Percentiles rank a stretch among this genome's conserved stretches.
Conservation (phyloP, 2,888 invertebrate species). For the Teleogryllus oceanicus region DNA sequence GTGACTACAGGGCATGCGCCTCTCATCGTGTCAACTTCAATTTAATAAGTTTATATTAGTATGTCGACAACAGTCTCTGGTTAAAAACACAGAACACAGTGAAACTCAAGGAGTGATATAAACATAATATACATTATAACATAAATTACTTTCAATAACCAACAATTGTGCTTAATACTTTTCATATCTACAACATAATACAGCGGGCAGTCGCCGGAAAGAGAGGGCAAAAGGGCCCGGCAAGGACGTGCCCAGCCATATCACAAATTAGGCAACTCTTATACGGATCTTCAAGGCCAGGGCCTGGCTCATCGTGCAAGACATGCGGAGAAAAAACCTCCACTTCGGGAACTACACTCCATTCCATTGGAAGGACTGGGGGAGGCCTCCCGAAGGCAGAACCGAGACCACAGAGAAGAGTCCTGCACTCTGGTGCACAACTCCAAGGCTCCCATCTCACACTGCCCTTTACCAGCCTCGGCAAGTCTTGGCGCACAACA, state of each 20-base stretch:
- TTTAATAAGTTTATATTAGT: conserved; percentile 1
- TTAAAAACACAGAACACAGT: conserved; percentile 18
- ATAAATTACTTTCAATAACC: conserved; percentile 18
- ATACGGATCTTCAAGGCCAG: not conserved
- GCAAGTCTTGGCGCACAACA: not conserved
- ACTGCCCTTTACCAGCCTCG: no score
- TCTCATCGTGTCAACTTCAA: not conserved
- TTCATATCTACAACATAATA: conserved; percentile 6
- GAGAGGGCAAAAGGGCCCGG: not conserved
- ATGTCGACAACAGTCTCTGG: not conserved
- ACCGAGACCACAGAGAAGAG: conserved; percentile 18
- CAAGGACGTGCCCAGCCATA: not conserved
- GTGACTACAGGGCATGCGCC: not conserved
- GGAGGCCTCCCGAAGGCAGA: not conserved
- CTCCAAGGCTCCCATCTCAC: no score
- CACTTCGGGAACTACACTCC: not conserved
- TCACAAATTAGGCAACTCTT: conserved; percentile 11
- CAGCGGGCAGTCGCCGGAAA: conserved; percentile 8
- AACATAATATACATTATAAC: conserved; percentile 8
- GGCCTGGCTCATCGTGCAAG: conserved; percentile 1
- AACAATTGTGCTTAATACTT: conserved; percentile 10
- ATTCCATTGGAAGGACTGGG: not conserved
- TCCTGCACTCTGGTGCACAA: no score
- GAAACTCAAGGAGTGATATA: conserved; percentile 9
- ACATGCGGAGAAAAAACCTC: not conserved